Conservation (phyloP, 1,140 invertebrate genomes). For the Helicoverpa zea region DNA sequence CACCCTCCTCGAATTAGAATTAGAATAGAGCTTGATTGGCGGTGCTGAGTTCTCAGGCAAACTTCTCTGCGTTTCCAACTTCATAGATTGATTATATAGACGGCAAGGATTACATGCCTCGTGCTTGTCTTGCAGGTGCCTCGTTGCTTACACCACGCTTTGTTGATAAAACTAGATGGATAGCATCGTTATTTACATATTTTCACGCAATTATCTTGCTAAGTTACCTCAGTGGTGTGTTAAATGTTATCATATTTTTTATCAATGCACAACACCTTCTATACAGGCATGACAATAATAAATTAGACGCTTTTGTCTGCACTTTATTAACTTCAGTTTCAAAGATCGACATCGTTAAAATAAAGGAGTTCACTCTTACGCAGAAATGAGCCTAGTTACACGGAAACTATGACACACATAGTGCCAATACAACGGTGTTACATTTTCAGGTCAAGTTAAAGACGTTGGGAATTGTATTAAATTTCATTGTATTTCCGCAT, state of each 20-base stretch:
- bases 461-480: conserved; percentile 11
- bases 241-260: no score
- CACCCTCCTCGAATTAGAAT: conserved; percentile 49
- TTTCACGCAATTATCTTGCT: no score
- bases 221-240: no score
- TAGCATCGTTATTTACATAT: background rate
- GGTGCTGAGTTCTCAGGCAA: conserved; percentile 41
- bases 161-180: background rate
- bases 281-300: no score
- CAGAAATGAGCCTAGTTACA: background rate
- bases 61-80: conserved; percentile 29
- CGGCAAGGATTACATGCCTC: background rate
- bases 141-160: background rate
- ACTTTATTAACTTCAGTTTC: no score
- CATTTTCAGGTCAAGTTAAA: conserved; percentile 15
- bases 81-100: conserved; percentile 40
- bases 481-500: conserved; percentile 29
- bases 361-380: no score
- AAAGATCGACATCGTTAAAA: no score
- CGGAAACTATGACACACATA: background rate
- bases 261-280: no score
- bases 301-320: no score
- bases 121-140: background rate
- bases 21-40: conserved; percentile 53
- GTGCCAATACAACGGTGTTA: background rate